Evolutionary conservation across 2,888 invertebrate genomes (phyloP), one percentile per base, ranked within the genome.

Genomic region (Glaucopsyche alexis): DNA sequence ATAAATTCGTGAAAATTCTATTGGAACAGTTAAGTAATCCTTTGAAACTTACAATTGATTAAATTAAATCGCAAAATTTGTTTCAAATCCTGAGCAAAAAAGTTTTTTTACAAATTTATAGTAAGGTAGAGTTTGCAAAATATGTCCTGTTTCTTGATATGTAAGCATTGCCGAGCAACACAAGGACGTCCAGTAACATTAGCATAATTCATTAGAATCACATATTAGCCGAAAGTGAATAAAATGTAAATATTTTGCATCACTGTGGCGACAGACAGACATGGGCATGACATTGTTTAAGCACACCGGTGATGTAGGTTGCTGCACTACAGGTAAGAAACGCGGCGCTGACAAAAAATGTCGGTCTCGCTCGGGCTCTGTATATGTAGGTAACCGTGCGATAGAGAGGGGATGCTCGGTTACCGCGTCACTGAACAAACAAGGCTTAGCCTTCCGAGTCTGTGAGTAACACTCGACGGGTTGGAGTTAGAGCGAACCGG

Each of bases 391-490:
- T 38, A 16, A 69, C 73, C 40, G 71, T 64, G 42, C 76, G 85
- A 89, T 77, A 81, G 83, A 81, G 88, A 86, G 77, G 76, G 83
- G 78, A 74, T 77, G 79, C 78, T 79, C 80, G 78, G 83, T 82
- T 80, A 83, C 86, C 86, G 85, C 90, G 87, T 87, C 89, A 86
- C 85, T 84, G 84, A 87, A 85, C 88, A 92, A 92, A 91, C 92
- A 91, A 88, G 90, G 87, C 88, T 87, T 85, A 82, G 90, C 88
- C 89, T 90, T 90, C 88, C 87, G 89, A 91, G 88, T 87, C 86
- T 85, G 84, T 83, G 85, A 86, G 87, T 79, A 81, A 86, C 87
- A 88, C 84, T 87, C 87, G 85, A 86, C 87, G 87, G 82, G 83
- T 83, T 83, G 81, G 81, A 87, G 79, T 81, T 78, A 86, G 85